Conservation (phyloP, 2,113 vertebrate species). For the Trematocara marginatum region DNA sequence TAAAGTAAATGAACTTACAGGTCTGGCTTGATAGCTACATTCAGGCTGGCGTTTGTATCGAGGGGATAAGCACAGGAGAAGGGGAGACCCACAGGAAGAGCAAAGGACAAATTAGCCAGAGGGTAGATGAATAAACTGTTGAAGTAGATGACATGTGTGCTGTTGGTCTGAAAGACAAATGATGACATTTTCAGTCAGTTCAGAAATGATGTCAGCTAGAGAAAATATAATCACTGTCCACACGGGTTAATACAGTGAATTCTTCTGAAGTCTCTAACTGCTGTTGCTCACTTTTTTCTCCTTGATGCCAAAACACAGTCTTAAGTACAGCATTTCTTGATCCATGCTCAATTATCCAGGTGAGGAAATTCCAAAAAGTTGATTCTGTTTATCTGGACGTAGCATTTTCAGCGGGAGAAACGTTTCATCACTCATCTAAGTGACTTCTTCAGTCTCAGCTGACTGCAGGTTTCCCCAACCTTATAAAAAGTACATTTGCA, state of each 20-base stretch:
- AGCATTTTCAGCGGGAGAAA: too few relatives aligned
- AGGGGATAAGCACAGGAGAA: slow-evolving; percentile 61
- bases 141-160: slow-evolving; percentile 54
- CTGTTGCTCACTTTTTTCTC: not conserved
- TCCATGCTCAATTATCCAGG: too few relatives aligned
- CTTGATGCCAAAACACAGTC: not conserved
- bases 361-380: too few relatives aligned
- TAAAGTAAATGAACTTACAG: slow-evolving; percentile 8
- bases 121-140: slow-evolving; percentile 59
- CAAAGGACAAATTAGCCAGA: not conserved
- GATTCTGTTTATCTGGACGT: too few relatives aligned
- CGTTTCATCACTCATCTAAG: too few relatives aligned
- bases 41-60: slow-evolving; percentile 16
- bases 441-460: too few relatives aligned
- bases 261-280: not conserved
- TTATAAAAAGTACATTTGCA: too few relatives aligned
- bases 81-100: slow-evolving; percentile 19
- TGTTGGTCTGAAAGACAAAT: slow-evolving; percentile 53
- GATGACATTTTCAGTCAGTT: not conserved
- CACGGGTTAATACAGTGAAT: not conserved
- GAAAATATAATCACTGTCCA: not conserved
- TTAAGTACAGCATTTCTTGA: too few relatives aligned
- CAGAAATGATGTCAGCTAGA: not conserved
- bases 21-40: slow-evolving; percentile 21
- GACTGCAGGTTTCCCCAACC: too few relatives aligned